Evolutionary conservation across 2,797 vertebrate genomes (phyloP).

Genomic region (Syngnathus acus): DNA sequence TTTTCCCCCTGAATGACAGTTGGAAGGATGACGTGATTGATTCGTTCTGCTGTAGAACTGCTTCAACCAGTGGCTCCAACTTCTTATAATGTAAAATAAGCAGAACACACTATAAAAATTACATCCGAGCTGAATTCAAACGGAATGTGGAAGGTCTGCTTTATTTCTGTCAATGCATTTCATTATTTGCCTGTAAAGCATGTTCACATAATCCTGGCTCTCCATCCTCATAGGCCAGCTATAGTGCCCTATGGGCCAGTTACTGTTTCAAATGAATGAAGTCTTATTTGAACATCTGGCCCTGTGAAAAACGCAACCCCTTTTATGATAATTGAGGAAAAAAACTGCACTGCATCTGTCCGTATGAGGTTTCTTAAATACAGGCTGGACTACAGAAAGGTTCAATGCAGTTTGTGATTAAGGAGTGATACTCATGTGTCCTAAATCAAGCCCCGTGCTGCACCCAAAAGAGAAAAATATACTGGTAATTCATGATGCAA

Average conservation of each 20-base stretch:
- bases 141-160: not conserved
- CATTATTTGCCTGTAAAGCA: conserved; percentile 6
- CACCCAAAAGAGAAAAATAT: not conserved
- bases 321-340: conserved; percentile 58
- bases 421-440: conserved; percentile 23
- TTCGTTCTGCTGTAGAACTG: not conserved
- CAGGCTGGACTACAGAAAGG: conserved; percentile 28
- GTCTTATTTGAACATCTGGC: conserved; percentile 38
- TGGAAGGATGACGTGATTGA: not conserved
- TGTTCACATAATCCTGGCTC: conserved; percentile 41
- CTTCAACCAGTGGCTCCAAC: not conserved
- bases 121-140: not conserved
- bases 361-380: conserved; percentile 56
- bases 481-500: conserved; percentile 4
- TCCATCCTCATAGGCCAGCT: conserved; percentile 21
- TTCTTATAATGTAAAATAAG: not conserved
- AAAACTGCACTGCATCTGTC: conserved; percentile 59
- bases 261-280: conserved; percentile 21
- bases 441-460: conserved; percentile 24
- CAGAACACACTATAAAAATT: not conserved
- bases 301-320: conserved; percentile 46
- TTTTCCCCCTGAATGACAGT: not conserved
- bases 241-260: conserved; percentile 18
- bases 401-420: conserved; percentile 16
- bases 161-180: not conserved